These are phyloP conservation scores for Gobio gobio DNA, from an alignment of 2,113 vertebrate genomes.

Conservation along the genomic window DNA sequence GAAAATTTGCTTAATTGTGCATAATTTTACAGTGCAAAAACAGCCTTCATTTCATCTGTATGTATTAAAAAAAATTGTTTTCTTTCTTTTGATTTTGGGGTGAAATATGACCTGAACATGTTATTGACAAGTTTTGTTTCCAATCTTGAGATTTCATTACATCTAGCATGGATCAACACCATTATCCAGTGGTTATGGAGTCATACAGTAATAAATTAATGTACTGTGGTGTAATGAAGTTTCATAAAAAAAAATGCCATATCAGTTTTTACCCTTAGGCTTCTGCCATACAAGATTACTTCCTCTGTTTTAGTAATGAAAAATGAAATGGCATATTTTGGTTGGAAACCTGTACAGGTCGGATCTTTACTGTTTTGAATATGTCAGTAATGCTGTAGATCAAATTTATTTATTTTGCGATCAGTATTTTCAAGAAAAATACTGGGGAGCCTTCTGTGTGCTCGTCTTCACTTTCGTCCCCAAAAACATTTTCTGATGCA, in stretches of 20 bases:
- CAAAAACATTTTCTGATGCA: background rate
- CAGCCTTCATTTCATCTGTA: background rate
- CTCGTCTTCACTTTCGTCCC: too few relatives aligned
- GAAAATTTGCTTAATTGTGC: background rate
- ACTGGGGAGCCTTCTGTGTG: too few relatives aligned
- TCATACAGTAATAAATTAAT: background rate
- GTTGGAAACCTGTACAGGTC: background rate
- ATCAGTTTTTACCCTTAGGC: background rate
- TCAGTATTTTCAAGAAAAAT: background rate
- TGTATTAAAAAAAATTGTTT: too few relatives aligned
- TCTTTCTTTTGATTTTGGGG: background rate
- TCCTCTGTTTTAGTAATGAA: background rate
- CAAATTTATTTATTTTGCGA: conserved; percentile 1
- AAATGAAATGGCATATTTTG: background rate
- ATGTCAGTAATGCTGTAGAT: background rate
- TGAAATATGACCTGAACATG: background rate
- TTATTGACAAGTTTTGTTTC: background rate
- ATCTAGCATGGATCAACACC: conserved; percentile 5
- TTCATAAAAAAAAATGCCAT: background rate
- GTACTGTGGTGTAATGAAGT: background rate
- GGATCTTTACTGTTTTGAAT: background rate
- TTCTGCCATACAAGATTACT: background rate
- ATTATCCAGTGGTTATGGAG: background rate
- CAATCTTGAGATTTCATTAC: background rate
- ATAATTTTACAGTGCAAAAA: background rate